phyloP scores from a whole-genome alignment of 2,113 vertebrate species.

The Hepsetus odoe region DNA sequence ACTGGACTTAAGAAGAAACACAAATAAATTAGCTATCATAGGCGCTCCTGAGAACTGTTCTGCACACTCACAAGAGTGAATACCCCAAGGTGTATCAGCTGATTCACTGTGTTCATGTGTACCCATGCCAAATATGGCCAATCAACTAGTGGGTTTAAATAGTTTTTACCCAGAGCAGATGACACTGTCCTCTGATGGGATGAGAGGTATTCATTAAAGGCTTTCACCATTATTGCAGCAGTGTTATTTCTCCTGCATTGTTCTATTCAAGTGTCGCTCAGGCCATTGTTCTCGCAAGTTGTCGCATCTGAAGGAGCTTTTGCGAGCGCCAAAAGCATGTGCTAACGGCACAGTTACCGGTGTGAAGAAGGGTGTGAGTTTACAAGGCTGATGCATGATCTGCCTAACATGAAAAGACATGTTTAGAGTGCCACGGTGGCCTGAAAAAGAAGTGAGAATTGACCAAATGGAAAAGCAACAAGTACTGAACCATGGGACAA shows the following conservation, averaged over 20 bases:
- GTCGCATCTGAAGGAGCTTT: conserved; percentile 2
- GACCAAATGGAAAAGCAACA: background rate
- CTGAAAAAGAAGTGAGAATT: background rate
- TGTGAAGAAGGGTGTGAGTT: background rate
- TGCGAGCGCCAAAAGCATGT: background rate
- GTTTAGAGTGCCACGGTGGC: background rate
- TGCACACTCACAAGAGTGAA: background rate
- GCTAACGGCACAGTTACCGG: background rate
- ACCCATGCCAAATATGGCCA: conserved; percentile 1
- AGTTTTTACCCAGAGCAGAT: conserved; percentile 16
- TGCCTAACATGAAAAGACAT: background rate
- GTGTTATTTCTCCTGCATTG: conserved; percentile 32
- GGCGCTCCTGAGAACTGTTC: too few relatives aligned
- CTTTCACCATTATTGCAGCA: conserved; percentile 21
- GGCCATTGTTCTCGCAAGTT: conserved; percentile 14
- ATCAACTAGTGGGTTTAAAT: background rate
- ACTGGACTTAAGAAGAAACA: too few relatives aligned
- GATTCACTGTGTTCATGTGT: conserved; percentile 7
- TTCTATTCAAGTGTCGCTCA: conserved; percentile 9
- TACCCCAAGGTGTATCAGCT: background rate
- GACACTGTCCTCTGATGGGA: conserved; percentile 20
- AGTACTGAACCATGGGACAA: conserved; percentile 1
- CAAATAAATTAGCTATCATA: too few relatives aligned
- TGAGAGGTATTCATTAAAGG: conserved; percentile 50
- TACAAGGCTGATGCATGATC: conserved; percentile 13